Evolutionary conservation across 1,140 invertebrate genomes (phyloP), one percentile per base, ranked within the genome.

Genomic region (Drosophila mayri): DNA sequence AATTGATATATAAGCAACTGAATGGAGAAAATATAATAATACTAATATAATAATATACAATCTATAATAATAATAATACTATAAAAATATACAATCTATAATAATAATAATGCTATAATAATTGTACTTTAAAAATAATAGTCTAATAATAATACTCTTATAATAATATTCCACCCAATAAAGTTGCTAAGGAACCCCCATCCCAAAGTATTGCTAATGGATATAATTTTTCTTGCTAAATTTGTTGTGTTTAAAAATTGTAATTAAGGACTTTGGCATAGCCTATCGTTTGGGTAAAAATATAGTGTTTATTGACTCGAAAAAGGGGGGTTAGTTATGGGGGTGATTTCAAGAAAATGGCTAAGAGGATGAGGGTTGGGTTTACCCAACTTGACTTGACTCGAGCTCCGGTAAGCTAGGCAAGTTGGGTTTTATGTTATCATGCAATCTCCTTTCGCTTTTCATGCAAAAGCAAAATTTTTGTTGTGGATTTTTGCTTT

Each of bases 401-500:
- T 28, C 14, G 16, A 16, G 30, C 32, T 38, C 20, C 41, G 46
- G 37, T 28, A 18, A 25, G 68, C 37, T 5, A n/a, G 46, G 46
- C 16, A n/a, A 52, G 47, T n/a, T 11, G 49, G 28, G n/a, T 30
- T 14, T 52, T 52, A 16, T 37, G 8, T 54, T 76, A 76, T 75
- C 82, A 79, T 86, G 82, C 79, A 81, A 86, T 76, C 71, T 78
- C 68, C 82, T 78, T 81, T 84, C 75, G 44, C 58, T 72, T 78
- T 82, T 55, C 68, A 65, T 68, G 59, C 58, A 49, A 47, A 47
- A 32, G 38, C 40, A 38, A 65, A 55, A 44, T 76, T 55, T 22
- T 25, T 25, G 25, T 25, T 57, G 38, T 35, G 25, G 59, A 28
- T 59, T 47, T 25, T 25, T 25, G 25, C 37, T 70, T 64, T 64